A percentile compares a stretch with the other conserved stretches of the same genome.
Conservation (phyloP, 2,888 invertebrate species). For the Apodemia zela region DNA sequence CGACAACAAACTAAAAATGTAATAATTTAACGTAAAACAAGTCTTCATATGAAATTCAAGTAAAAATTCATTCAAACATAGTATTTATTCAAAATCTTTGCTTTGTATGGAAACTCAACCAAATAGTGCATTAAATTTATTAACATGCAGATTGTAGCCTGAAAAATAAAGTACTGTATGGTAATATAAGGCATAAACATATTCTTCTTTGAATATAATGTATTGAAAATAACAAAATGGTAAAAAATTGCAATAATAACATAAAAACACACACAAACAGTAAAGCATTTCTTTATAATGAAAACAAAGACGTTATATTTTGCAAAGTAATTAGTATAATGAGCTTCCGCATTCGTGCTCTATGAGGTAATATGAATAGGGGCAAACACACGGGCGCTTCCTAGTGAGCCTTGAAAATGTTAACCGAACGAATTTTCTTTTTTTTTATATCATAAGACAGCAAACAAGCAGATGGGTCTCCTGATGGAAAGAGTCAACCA, state of each 20-base stretch:
- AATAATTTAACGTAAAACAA: too few relatives aligned
- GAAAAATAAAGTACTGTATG: not conserved
- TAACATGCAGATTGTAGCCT: not conserved
- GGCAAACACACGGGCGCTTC: not conserved
- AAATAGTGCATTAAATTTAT: not conserved
- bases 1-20: too few relatives aligned
- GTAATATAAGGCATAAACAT: not conserved
- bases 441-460: too few relatives aligned
- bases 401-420: not conserved
- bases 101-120: too few relatives aligned
- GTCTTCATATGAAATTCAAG: too few relatives aligned
- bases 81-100: too few relatives aligned
- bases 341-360: not conserved
- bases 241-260: not conserved
- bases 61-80: too few relatives aligned
- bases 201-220: not conserved
- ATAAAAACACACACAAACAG: conserved; percentile 1
- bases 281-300: not conserved
- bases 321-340: conserved; percentile 1
- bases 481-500: too few relatives aligned
- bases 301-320: not conserved
- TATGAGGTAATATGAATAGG: not conserved
- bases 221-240: not conserved
- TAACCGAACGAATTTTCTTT: not conserved
- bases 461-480: too few relatives aligned